Conservation (phyloP, 2,113 vertebrate genomes). For the Aptenodytes forsteri region DNA sequence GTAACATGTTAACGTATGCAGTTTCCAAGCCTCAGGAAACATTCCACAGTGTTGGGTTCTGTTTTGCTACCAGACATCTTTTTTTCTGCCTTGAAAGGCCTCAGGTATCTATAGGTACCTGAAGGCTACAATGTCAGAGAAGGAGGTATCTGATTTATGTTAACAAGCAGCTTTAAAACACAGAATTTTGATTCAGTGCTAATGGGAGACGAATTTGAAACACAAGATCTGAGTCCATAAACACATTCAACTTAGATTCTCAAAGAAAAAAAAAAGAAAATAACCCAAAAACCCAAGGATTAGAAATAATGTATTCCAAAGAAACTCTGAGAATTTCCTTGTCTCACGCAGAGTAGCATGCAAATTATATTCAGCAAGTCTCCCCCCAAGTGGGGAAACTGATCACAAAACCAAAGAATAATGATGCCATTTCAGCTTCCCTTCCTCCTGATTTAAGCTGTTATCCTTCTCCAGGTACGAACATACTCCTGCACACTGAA, state of each 20-base stretch:
- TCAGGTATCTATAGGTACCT: not conserved
- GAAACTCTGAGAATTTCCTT: not conserved
- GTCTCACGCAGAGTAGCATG: not conserved
- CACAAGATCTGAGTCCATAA: not conserved
- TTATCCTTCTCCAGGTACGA: not conserved
- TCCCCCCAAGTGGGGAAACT: not conserved
- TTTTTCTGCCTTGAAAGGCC: not conserved
- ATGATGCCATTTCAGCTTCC: not conserved
- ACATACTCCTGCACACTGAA: not conserved
- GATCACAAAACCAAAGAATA: not conserved
- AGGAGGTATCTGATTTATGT: not conserved
- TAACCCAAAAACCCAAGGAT: not conserved
- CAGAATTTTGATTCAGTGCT: not conserved
- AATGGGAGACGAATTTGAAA: not conserved
- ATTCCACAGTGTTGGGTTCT: not conserved
- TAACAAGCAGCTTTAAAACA: not conserved
- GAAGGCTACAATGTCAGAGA: not conserved
- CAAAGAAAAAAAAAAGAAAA: not conserved
- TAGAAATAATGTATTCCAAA: not conserved
- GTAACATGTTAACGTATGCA: not conserved
- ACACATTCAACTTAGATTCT: not conserved
- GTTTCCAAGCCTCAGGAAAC: not conserved
- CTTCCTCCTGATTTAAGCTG: not conserved
- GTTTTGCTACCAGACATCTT: not conserved
- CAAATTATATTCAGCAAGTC: not conserved